Percentiles rank a stretch among this genome's conserved stretches.
These are phyloP conservation scores for Crocodylus rhombifer DNA, from an alignment of 2,797 vertebrate species.

Conservation along the genomic window DNA sequence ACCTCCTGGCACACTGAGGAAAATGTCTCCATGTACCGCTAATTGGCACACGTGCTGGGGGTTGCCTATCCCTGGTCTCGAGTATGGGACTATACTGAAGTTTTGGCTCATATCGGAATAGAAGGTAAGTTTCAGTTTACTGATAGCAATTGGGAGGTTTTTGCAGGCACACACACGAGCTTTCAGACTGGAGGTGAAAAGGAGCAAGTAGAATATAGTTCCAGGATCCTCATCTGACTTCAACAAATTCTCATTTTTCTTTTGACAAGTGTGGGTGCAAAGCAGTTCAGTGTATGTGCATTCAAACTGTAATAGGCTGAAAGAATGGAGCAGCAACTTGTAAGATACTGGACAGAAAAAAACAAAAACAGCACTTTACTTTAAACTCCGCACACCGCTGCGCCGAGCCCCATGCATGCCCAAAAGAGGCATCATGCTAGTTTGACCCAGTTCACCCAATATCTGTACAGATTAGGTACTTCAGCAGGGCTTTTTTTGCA, in stretches of 20 bases:
- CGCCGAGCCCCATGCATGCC: too few species aligned
- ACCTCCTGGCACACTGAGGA: too few species aligned
- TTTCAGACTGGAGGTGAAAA: background rate
- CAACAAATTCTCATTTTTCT: background rate
- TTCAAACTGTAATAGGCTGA: background rate
- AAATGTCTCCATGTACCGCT: too few species aligned
- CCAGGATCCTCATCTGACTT: background rate
- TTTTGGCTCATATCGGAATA: conserved; percentile 39
- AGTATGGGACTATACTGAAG: background rate
- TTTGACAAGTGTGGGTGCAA: background rate
- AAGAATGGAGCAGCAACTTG: background rate
- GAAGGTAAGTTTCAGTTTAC: conserved; percentile 14
- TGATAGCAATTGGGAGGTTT: background rate
- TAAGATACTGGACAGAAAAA: background rate
- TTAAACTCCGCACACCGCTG: too few species aligned
- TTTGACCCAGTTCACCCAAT: too few species aligned
- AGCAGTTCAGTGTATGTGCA: background rate
- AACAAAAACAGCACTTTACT: too few species aligned
- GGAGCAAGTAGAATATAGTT: background rate
- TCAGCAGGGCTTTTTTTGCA: too few species aligned
- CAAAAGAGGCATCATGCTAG: too few species aligned
- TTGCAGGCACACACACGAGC: background rate
- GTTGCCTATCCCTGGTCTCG: too few species aligned
- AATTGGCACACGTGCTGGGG: too few species aligned
- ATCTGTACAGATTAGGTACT: too few species aligned